phyloP scores from a whole-genome alignment of 2,888 invertebrate genomes.

The Tuta absoluta region DNA sequence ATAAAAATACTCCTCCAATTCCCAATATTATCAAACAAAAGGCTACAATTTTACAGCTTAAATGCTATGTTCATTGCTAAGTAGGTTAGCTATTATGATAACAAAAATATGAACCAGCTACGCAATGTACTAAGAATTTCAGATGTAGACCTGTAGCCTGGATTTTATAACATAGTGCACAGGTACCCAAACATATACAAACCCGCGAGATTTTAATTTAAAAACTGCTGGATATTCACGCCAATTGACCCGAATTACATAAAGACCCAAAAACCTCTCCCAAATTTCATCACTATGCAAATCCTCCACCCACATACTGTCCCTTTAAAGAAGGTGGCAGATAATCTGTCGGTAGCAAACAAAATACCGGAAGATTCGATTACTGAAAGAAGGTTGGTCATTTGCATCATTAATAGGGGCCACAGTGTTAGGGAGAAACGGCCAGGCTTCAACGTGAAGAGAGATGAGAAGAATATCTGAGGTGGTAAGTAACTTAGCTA shows the following conservation, averaged over 20 bases:
- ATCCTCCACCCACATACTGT: neutral
- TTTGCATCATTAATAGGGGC: slow-evolving; percentile 56
- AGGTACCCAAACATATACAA: no score
- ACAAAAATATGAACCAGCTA: no score
- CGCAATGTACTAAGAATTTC: no score
- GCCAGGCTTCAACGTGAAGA: slow-evolving; percentile 33
- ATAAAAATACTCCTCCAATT: no score
- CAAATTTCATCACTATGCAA: slow-evolving; percentile 10
- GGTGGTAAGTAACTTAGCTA: neutral
- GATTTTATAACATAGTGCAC: no score
- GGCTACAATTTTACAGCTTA: no score
- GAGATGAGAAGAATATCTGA: neutral
- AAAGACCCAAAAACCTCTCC: neutral
- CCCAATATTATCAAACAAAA: no score
- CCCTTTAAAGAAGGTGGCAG: slow-evolving; percentile 15
- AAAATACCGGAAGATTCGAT: slow-evolving; percentile 45
- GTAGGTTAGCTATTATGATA: no score
- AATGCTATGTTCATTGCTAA: no score
- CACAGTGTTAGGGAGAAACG: slow-evolving; percentile 48
- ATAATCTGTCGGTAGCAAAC: slow-evolving; percentile 32
- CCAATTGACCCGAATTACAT: neutral
- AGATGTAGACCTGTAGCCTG: no score
- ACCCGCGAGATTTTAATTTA: no score
- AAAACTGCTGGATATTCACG: neutral
- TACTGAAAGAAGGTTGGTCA: slow-evolving; percentile 46